These are phyloP conservation scores for Pseudochromis fuscus DNA, from an alignment of 2,797 vertebrate species.

Conservation along the genomic window DNA sequence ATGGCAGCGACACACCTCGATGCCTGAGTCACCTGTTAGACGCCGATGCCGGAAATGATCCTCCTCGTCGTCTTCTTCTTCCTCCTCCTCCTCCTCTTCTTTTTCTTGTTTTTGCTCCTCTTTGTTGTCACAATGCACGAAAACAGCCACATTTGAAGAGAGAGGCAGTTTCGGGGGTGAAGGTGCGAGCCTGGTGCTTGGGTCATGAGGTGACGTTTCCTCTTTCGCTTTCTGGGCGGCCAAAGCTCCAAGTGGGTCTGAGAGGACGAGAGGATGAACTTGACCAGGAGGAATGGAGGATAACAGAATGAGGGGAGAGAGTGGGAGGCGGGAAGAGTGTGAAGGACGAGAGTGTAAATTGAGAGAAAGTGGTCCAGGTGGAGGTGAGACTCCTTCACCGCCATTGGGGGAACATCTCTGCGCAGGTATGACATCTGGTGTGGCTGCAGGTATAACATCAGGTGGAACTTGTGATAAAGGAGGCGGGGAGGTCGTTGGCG, in stretches of 20 bases:
- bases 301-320: conserved; percentile 73
- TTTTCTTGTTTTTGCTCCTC: conserved; percentile 58
- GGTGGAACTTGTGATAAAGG: conserved; percentile 49
- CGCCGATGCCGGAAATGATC: conserved; percentile 87
- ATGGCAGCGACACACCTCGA: conserved; percentile 89
- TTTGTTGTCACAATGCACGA: conserved; percentile 55
- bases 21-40: conserved; percentile 92
- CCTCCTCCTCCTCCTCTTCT: conserved; percentile 73
- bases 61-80: conserved; percentile 71
- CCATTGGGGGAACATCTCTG: conserved; percentile 56
- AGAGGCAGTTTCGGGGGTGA: conserved; percentile 69
- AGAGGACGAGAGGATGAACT: conserved; percentile 48
- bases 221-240: conserved; percentile 40
- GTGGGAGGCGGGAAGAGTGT: conserved; percentile 54
- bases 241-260: conserved; percentile 67
- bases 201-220: conserved; percentile 14
- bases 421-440: conserved; percentile 62
- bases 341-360: conserved; percentile 60
- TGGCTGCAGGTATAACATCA: conserved; percentile 60
- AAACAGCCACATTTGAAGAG: conserved; percentile 75
- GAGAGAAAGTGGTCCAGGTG: conserved; percentile 58
- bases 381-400: conserved; percentile 34
- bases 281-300: conserved; percentile 66
- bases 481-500: conserved; percentile 21
- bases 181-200: conserved; percentile 12